Evolutionary conservation across 2,888 invertebrate genomes (phyloP).

Genomic region (Empis livida): DNA sequence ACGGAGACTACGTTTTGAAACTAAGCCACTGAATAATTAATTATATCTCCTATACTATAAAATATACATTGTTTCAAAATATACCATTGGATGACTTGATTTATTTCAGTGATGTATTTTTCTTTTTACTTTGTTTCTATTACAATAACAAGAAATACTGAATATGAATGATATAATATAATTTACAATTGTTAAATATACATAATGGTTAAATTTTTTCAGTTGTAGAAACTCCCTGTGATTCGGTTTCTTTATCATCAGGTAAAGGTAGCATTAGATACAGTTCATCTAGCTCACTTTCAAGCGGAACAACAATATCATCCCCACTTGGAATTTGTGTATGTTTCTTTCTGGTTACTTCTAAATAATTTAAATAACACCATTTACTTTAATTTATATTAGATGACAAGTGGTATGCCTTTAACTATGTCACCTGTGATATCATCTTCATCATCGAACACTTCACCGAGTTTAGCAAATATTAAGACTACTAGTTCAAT

Average conservation of each 20-base stretch:
- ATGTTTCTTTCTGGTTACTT: slow-evolving; percentile 15
- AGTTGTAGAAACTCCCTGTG: slow-evolving; percentile 23
- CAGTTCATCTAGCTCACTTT: slow-evolving; percentile 39
- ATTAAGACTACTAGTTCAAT: slow-evolving; percentile 6
- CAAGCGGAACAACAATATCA: slow-evolving; percentile 37
- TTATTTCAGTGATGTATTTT: no score
- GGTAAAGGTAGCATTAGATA: slow-evolving; percentile 34
- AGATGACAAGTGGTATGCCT: slow-evolving; percentile 27
- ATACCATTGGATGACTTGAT: no score
- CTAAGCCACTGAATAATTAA: no score
- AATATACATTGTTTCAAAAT: no score
- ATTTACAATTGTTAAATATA: no score
- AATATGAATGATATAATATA: no score
- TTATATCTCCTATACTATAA: no score
- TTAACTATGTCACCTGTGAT: slow-evolving; percentile 34
- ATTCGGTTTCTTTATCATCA: slow-evolving; percentile 27
- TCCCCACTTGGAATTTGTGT: slow-evolving; percentile 35
- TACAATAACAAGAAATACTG: no score
- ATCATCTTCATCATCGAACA: slow-evolving; percentile 24
- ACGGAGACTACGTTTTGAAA: no score
- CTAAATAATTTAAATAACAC: no score
- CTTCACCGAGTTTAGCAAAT: slow-evolving; percentile 14
- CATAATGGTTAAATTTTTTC: slow-evolving; percentile 2
- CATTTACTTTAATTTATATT: slow-evolving; percentile 12
- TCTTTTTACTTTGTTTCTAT: no score